A percentile compares a stretch with the other conserved stretches of the same genome.
Conservation (phyloP, 2,888 invertebrate genomes). For the Aleiodes leptofemur region DNA sequence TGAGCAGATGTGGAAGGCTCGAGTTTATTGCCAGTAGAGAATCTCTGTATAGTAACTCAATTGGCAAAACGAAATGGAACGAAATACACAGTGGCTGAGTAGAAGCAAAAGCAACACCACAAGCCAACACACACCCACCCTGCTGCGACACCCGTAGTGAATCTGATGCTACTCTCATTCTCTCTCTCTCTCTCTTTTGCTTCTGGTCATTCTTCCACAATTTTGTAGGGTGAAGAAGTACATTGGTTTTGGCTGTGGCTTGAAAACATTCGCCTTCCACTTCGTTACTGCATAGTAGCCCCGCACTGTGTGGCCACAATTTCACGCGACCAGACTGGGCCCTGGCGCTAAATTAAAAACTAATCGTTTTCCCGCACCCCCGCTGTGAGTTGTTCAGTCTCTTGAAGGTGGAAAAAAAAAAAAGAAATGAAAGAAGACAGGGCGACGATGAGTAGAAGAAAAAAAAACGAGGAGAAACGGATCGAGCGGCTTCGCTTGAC, state of each 20-base stretch:
- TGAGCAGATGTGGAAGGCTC: conserved; percentile 38
- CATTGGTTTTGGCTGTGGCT: conserved; percentile 27
- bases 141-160: conserved; percentile 47
- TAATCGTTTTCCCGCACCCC: conserved; percentile 66
- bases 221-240: conserved; percentile 27
- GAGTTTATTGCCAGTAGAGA: conserved; percentile 21
- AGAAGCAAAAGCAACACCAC: conserved; percentile 39
- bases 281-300: conserved; percentile 28
- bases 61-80: conserved; percentile 45
- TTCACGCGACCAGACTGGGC: conserved; percentile 64
- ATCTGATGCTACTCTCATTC: conserved; percentile 11
- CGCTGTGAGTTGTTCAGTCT: conserved; percentile 49
- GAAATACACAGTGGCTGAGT: conserved; percentile 35
- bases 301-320: conserved; percentile 59
- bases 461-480: conserved; percentile 30
- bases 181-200: background rate
- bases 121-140: conserved; percentile 41
- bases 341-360: conserved; percentile 68
- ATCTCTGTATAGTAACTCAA: conserved; percentile 35
- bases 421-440: conserved; percentile 5
- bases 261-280: conserved; percentile 16
- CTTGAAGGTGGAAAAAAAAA: conserved; percentile 36
- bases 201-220: background rate
- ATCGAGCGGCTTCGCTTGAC: conserved; percentile 44
- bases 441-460: conserved; percentile 14